A percentile compares a stretch with the other conserved stretches of the same genome.
Evolutionary conservation across 2,113 vertebrate genomes (phyloP).

Genomic region (Lophius piscatorius): DNA sequence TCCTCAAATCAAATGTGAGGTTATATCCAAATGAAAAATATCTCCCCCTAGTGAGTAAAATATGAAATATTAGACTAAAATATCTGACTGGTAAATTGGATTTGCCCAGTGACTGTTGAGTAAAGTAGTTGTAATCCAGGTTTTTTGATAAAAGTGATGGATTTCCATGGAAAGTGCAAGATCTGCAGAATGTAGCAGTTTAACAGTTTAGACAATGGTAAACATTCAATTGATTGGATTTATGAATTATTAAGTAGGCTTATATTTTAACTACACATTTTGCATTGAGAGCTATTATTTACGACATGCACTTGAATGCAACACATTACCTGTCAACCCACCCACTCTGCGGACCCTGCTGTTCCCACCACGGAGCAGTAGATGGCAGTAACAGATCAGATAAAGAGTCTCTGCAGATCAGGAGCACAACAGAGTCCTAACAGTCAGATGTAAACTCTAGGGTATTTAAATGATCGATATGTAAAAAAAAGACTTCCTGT

Average conservation of each 20-base stretch:
- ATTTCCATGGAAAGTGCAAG: slow-evolving; percentile 9
- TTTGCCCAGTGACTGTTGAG: neutral
- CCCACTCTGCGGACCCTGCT: neutral
- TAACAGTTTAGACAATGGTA: neutral
- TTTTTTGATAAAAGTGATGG: slow-evolving; percentile 17
- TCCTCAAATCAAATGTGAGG: too few species aligned
- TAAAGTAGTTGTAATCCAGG: neutral
- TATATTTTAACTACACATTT: too few species aligned
- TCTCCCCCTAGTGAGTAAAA: too few species aligned
- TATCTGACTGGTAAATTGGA: neutral
- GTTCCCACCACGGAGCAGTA: slow-evolving; percentile 53
- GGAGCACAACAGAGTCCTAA: too few species aligned
- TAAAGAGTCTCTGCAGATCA: too few species aligned
- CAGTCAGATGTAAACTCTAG: too few species aligned
- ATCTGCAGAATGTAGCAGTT: neutral
- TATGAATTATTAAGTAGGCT: too few species aligned
- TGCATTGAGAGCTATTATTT: slow-evolving; percentile 8
- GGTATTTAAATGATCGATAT: too few species aligned
- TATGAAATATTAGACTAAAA: too few species aligned
- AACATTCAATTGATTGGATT: too few species aligned
- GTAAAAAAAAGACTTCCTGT: too few species aligned
- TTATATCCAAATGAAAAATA: too few species aligned
- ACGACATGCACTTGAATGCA: slow-evolving; percentile 44
- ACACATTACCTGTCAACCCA: slow-evolving; percentile 29
- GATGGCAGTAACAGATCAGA: slow-evolving; percentile 70